Conservation (phyloP, 1,140 invertebrate genomes). For the Sweltsa coloradensis region DNA sequence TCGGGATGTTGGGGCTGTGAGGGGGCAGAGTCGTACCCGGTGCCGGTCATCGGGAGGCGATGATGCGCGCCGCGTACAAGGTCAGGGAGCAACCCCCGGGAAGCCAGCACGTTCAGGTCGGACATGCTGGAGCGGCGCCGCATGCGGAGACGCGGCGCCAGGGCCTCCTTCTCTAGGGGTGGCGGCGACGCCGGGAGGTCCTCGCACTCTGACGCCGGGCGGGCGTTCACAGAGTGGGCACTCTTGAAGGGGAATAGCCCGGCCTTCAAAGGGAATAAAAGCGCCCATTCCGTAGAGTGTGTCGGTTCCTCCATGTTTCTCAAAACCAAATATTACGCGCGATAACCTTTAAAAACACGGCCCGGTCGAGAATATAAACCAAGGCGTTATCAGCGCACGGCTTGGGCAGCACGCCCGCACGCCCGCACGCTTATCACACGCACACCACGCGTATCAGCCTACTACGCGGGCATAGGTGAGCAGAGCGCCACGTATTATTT, state of each 20-base stretch:
- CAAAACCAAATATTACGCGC: no score
- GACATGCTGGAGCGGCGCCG: conserved; percentile 57
- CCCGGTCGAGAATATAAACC: no score
- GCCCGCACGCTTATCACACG: no score
- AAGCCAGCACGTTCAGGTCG: conserved; percentile 26
- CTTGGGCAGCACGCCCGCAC: no score
- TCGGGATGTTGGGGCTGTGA: neutral
- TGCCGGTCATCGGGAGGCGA: conserved; percentile 18
- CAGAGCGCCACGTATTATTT: no score
- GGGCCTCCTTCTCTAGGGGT: conserved; percentile 22
- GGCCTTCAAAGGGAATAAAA: conserved; percentile 44
- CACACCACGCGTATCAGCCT: no score
- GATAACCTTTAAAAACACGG: no score
- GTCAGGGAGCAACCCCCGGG: neutral
- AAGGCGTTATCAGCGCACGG: no score
- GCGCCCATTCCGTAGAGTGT: conserved; percentile 41
- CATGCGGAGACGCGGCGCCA: conserved; percentile 32
- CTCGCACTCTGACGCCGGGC: conserved; percentile 23
- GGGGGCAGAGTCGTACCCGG: conserved; percentile 37
- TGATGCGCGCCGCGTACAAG: neutral
- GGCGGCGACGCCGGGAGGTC: conserved; percentile 19
- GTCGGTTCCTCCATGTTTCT: no score
- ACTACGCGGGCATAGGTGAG: no score
- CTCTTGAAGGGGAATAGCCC: conserved; percentile 44
- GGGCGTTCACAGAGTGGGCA: conserved; percentile 24